Evolutionary conservation across 2,888 invertebrate species (phyloP).

Genomic region (Synergus laeviventris): DNA sequence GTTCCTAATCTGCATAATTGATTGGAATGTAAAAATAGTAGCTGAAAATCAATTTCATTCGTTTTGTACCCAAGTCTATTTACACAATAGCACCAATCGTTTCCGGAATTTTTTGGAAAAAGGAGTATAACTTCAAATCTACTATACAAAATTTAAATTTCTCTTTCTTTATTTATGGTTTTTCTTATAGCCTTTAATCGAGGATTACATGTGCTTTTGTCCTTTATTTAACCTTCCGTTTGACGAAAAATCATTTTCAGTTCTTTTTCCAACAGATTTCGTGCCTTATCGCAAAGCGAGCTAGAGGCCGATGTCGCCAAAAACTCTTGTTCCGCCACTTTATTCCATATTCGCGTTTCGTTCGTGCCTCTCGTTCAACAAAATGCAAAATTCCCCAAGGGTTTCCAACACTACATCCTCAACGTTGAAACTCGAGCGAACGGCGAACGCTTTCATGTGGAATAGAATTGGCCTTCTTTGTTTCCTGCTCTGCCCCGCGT

Average conservation of each 20-base stretch:
- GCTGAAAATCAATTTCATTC: not conserved
- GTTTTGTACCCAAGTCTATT: not conserved
- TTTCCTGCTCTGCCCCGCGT: not conserved
- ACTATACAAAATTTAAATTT: not conserved
- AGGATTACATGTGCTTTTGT: too few species aligned
- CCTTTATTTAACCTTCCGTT: not conserved
- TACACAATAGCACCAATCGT: not conserved
- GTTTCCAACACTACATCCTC: not conserved
- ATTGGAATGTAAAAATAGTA: constrained; percentile 3
- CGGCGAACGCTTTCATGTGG: not conserved
- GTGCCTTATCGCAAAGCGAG: not conserved
- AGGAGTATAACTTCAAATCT: not conserved
- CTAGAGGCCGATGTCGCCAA: not conserved
- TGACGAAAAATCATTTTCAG: not conserved
- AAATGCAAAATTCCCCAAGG: constrained; percentile 14
- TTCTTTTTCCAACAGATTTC: not conserved
- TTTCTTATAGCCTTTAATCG: not conserved
- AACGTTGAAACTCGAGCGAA: constrained; percentile 10
- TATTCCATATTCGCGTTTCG: constrained; percentile 4
- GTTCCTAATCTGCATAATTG: constrained; percentile 14
- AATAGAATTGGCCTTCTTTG: constrained; percentile 16
- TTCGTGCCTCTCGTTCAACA: not conserved
- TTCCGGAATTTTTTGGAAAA: not conserved
- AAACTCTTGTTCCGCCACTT: constrained; percentile 18
- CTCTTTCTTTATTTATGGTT: not conserved